Base-by-base conservation (phyloP, 2,888 invertebrate genomes). In the Euproctis similis region DNA sequence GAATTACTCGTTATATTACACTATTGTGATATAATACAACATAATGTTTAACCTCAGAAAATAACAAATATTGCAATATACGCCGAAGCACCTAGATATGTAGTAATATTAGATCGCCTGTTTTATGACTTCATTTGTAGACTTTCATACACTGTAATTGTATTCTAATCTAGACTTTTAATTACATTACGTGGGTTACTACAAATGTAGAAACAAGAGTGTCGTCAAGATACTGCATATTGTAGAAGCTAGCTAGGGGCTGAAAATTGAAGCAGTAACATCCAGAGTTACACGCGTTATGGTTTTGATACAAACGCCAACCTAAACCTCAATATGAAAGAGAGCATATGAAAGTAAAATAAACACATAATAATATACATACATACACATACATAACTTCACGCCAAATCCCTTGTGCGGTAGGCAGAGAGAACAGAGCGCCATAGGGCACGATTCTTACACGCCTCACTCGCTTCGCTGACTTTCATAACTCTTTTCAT, bases 1-100 rank as follows among this genome's bases (percentile, higher is more conserved):
- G 59, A 62, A 66, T 67, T 62, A 59, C 59, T 49, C 49, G 39
- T 39, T 42, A 45, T 58, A 50, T 50, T 46, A 47, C 48, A 31
- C 28, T 30, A 30, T 28, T 19, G 23, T 8, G 27, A 37, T 34
- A 31, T 44, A 42, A 35, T 42, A 28, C 23, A 36, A 28, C 26
- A 32, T 26, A 36, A 32, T 36, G 41, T 32, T 26, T 32, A 30
- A 24, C 21, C 5, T 21, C 10, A 21, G n/a, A n/a, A n/a, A n/a
- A n/a, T n/a, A n/a, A n/a, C n/a, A n/a, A n/a, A n/a, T n/a, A n/a
- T n/a, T n/a, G n/a, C n/a, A n/a, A n/a, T n/a, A n/a, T n/a, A n/a
- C n/a, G n/a, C n/a, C n/a, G n/a, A 10, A 21, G 1, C 22, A 28
- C 36, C 39, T 29, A 31, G 48, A 35, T 45, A 34, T 48, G 42